Evolutionary conservation across 2,113 vertebrate genomes (phyloP).

Genomic region (Microtus pennsylvanicus): DNA sequence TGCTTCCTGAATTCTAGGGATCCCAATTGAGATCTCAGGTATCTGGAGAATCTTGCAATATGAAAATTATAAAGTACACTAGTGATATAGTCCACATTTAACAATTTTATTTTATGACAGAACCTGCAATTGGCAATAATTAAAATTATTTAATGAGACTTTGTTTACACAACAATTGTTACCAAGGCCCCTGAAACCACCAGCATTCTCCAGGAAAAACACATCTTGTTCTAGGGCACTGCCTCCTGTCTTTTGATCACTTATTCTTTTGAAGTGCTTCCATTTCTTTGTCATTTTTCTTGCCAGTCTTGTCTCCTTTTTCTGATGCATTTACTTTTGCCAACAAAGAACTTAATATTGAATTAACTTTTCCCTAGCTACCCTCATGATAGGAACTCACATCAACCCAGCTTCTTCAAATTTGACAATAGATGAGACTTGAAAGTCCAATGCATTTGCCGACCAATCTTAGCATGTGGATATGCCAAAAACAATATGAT

Average conservation of each 20-base stretch:
- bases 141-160: background rate
- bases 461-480: background rate
- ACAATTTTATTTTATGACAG: background rate
- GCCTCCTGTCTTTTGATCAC: background rate
- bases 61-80: background rate
- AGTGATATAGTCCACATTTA: background rate
- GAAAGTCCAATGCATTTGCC: background rate
- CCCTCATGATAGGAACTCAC: background rate
- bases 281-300: background rate
- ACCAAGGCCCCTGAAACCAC: background rate
- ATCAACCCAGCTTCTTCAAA: background rate
- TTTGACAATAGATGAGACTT: slow-evolving; percentile 13
- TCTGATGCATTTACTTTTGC: background rate
- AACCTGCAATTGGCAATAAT: background rate
- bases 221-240: background rate
- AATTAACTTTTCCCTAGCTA: background rate
- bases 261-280: slow-evolving; percentile 13
- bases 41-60: background rate
- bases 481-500: background rate
- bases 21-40: background rate
- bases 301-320: background rate
- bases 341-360: background rate
- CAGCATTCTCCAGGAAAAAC: background rate
- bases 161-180: background rate
- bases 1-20: too few relatives aligned